Base-by-base conservation (phyloP, 2,113 vertebrate species). In the Sigmodon hispidus region DNA sequence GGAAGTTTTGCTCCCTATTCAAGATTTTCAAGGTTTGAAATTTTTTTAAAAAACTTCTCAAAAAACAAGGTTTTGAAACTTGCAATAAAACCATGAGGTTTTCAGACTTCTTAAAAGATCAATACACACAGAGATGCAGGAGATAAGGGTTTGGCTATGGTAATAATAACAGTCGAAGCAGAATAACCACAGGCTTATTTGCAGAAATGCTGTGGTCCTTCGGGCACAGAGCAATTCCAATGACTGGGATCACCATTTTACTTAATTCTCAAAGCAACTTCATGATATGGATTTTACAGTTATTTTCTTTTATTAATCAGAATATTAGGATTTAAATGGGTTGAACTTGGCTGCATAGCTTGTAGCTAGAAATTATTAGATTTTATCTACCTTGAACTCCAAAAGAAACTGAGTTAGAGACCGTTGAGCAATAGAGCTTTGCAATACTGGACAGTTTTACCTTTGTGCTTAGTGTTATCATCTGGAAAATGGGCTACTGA, bases 11-110 rank as follows among this genome's bases (percentile, higher is more conserved):
- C 26, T 95, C 95, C 94, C 81, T 94, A 26, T 77, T 83, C 89
- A 79, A 61, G 55, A 50, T 75, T 91, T 87, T 89, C 50, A 87
- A 34, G 87, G 36, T 96, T 67, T 90, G 10, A 90, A 61, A 0
- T 45, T 87, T 93, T 67, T 45, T 87, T 93, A 59, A 61, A 95
- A 91, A 31, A 92, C 80, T 59, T 93, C 75, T 73, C 15, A 55
- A 92, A 80, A 95, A 93, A 79, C 21, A 22, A 95, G 79, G 75
- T 93, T 95, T 84, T 79, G 87, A 83, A 94, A 93, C 92, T 79
- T 75, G 89, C 29, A 83, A 50, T 2, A 22, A 91, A 96, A 84
- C 57, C 22, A 90, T 91, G 55, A 19, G 36, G 4, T 70, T 91
- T 91, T 93, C 19, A 40, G 50, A 16, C 22, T 85, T 90, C 84